These are phyloP conservation scores for Pocota personata DNA, from an alignment of 2,888 invertebrate genomes.

Conservation along the genomic window DNA sequence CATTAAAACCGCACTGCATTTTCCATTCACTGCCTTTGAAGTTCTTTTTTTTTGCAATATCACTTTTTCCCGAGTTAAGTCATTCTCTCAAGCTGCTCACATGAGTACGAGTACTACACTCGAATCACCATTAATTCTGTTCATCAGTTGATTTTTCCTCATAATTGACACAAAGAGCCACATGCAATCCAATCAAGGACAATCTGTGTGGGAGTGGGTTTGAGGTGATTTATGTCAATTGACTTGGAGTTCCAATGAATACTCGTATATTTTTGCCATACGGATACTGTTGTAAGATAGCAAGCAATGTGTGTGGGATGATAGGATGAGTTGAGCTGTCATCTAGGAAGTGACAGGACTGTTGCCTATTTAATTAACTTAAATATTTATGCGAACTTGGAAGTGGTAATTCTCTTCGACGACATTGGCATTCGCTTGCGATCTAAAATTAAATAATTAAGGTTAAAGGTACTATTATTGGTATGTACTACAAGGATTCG, in stretches of 20 bases:
- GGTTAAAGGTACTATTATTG: background rate
- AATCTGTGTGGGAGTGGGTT: slow-evolving; percentile 12
- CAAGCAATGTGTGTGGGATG: background rate
- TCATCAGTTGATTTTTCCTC: background rate
- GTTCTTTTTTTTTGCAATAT: slow-evolving; percentile 16
- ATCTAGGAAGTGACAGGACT: slow-evolving; percentile 1
- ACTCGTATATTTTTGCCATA: background rate
- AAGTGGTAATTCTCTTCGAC: background rate
- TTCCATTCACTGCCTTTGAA: slow-evolving; percentile 15
- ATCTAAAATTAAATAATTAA: background rate
- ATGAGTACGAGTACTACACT: slow-evolving; percentile 22
- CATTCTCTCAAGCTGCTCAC: background rate
- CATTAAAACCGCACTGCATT: slow-evolving; percentile 1
- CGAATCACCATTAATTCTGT: slow-evolving; percentile 31
- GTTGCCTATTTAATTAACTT: slow-evolving; percentile 20
- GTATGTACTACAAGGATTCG: background rate
- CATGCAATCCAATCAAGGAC: slow-evolving; percentile 32
- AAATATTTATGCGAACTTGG: slow-evolving; percentile 36
- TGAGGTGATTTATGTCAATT: slow-evolving; percentile 38
- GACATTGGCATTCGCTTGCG: background rate
- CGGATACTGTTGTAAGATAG: background rate
- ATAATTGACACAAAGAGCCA: background rate
- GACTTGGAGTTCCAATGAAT: slow-evolving; percentile 24
- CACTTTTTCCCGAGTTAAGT: background rate
- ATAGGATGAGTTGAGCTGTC: background rate